Evolutionary conservation across 2,888 invertebrate genomes (phyloP), one percentile per base, ranked within the genome.

Genomic region (Platycnemis pennipes): DNA sequence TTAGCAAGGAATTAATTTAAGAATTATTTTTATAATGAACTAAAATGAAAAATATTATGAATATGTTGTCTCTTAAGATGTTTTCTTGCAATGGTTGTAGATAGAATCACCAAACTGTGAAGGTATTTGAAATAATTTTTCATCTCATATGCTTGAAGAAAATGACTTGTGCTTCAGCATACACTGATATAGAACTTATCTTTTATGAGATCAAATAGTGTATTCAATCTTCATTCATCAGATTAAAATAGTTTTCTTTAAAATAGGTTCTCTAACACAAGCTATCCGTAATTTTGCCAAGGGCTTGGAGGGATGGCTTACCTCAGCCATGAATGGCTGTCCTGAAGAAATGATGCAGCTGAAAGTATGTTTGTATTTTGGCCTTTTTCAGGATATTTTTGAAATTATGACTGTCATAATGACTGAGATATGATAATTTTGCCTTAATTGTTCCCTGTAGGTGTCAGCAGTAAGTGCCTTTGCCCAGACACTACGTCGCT

Each of bases 261-360:
- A 46, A 94, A 94, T 95, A 97, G 97, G 97, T 96, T 98, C 99
- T 63, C 97, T 99, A 95, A 99, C 99, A 8, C 99, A 99, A 96
- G 98, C 98, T 69, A 99, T 99, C 95, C 97, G 99, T 96, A 99
- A 98, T 96, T 99, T 99, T 97, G 98, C 99, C 49, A 99, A 99
- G 97, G 98, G 98, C 96, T 97, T 99, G 95, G 99, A 99, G 96
- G 97, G 98, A 94, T 99, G 99, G 98, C 97, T 99, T 95, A 97
- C 97, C 94, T 97, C 98, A 95, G 98, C 99, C 95, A 98, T 98
- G 97, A 97, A 97, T 95, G 99, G 98, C 53, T 99, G 98, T 95
- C 99, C 99, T 0, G 97, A 98, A 94, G 98, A 97, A 95, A 98
- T 99, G 97, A 97, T 98, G 95, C 97, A 98, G 95, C 98, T 98